Evolutionary conservation across 2,888 invertebrate species (phyloP).

Genomic region (Venusia cambrica): DNA sequence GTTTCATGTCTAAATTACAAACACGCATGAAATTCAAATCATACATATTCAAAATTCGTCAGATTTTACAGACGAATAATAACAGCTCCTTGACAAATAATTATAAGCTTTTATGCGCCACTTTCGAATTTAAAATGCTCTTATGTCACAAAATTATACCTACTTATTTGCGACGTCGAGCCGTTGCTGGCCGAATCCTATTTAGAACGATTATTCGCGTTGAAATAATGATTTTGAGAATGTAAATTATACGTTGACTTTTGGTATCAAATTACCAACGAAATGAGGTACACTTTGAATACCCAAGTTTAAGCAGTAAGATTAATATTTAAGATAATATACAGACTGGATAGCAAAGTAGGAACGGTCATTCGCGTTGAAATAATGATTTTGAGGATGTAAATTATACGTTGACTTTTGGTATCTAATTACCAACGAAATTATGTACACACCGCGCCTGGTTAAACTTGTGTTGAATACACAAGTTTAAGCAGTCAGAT

Average conservation of each 20-base stretch:
- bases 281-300: no score
- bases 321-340: no score
- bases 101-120: constrained; percentile 51
- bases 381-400: constrained; percentile 31
- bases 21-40: no score
- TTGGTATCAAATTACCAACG: constrained; percentile 3
- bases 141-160: constrained; percentile 34
- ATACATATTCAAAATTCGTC: no score
- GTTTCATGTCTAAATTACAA: no score
- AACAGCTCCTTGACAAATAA: constrained; percentile 44
- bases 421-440: constrained; percentile 1
- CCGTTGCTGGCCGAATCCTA: constrained; percentile 37
- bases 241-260: constrained; percentile 14
- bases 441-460: no score
- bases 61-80: constrained; percentile 56
- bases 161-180: constrained; percentile 33
- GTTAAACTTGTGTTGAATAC: no score
- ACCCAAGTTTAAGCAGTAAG: no score
- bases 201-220: constrained; percentile 43
- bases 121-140: constrained; percentile 49
- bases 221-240: constrained; percentile 34
- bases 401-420: constrained; percentile 14
- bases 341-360: no score
- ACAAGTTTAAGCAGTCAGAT: no score
- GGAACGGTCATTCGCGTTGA: constrained; percentile 45